Evolutionary conservation across 2,888 invertebrate genomes (phyloP).

Genomic region (Chironomus riparius): DNA sequence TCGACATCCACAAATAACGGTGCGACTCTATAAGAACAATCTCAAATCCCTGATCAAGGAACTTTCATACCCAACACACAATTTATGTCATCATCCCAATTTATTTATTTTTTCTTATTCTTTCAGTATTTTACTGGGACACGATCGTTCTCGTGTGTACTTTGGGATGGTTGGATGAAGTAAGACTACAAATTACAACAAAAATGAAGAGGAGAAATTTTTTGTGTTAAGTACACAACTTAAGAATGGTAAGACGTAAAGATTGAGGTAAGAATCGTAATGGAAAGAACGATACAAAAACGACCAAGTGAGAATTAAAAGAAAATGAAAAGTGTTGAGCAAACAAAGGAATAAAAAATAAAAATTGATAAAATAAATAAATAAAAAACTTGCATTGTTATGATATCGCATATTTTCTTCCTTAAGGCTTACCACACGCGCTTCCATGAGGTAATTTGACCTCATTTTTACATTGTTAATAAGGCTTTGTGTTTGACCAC

Average conservation of each 20-base stretch:
- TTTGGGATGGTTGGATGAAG: background rate
- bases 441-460: too few species aligned
- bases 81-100: slow-evolving; percentile 23
- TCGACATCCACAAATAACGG: too few species aligned
- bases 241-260: too few species aligned
- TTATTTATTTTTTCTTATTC: background rate
- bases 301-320: background rate
- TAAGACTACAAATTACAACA: too few species aligned
- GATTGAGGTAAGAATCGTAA: too few species aligned
- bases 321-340: slow-evolving; percentile 24
- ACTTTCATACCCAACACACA: background rate
- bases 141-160: background rate
- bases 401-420: too few species aligned
- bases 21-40: background rate
- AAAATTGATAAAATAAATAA: background rate
- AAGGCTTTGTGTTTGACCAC: too few species aligned
- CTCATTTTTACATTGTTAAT: too few species aligned
- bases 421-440: too few species aligned
- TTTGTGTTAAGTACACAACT: background rate
- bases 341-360: slow-evolving; percentile 18
- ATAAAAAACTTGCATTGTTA: too few species aligned
- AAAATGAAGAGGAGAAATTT: background rate
- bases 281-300: background rate
- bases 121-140: slow-evolving; percentile 16
- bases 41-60: slow-evolving; percentile 5